Percentiles rank a stretch among this genome's conserved stretches.
Evolutionary conservation across 2,113 vertebrate species (phyloP).

Genomic region (Origma solitaria): DNA sequence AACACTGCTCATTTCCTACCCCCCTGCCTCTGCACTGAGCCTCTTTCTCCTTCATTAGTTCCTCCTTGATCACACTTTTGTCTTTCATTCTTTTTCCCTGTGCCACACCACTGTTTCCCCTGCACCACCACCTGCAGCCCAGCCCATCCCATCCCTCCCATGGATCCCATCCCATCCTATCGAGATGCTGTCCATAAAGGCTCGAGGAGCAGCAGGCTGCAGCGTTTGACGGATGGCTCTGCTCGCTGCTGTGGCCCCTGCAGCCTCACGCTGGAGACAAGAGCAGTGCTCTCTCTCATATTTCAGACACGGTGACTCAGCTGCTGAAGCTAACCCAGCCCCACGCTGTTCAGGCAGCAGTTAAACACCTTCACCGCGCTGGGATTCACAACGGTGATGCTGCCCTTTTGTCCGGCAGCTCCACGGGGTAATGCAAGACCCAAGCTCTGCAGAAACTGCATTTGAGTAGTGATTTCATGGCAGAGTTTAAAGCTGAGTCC

Average conservation of each 20-base stretch:
- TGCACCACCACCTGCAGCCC: too few relatives aligned
- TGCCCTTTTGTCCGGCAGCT: not conserved
- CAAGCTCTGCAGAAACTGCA: not conserved
- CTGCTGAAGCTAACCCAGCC: not conserved
- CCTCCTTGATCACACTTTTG: not conserved
- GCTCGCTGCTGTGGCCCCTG: not conserved
- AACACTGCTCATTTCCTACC: not conserved
- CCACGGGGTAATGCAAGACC: not conserved
- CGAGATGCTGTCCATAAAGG: not conserved
- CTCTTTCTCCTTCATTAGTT: not conserved
- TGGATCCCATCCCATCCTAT: too few relatives aligned
- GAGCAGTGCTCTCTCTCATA: not conserved
- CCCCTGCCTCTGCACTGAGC: not conserved
- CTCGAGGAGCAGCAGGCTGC: not conserved
- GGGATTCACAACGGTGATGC: accelerated
- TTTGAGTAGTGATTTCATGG: too few relatives aligned
- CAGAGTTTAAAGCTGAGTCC: not conserved
- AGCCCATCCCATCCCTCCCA: too few relatives aligned
- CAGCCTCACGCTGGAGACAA: not conserved
- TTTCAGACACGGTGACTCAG: not conserved
- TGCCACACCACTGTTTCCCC: not conserved
- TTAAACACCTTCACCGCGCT: not conserved
- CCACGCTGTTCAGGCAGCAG: accelerated
- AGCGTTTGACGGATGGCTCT: not conserved
- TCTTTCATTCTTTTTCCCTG: too few relatives aligned